Evolutionary conservation across 2,888 invertebrate genomes (phyloP).

Genomic region (Acheta domesticus): DNA sequence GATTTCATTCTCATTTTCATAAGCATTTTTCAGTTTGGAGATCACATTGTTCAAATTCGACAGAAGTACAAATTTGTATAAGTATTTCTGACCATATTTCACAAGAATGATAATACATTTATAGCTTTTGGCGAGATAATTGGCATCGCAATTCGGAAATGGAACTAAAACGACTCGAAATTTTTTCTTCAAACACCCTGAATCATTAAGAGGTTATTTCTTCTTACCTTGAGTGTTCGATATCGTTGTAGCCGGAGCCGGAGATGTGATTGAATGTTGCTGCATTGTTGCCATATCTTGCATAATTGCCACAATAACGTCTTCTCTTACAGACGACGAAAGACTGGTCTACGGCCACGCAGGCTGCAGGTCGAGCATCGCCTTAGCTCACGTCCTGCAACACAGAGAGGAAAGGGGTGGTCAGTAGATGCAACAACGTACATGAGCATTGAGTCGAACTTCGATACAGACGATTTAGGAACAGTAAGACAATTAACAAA

Average conservation of each 20-base stretch:
- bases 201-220: too few relatives aligned
- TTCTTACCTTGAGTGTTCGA: conserved; percentile 19
- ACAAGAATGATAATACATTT: too few relatives aligned
- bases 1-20: too few relatives aligned
- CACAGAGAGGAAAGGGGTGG: background rate
- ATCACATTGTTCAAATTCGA: too few relatives aligned
- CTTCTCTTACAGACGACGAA: background rate
- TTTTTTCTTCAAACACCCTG: too few relatives aligned
- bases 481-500: background rate
- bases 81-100: too few relatives aligned
- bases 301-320: conserved; percentile 29
- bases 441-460: background rate
- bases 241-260: conserved; percentile 31
- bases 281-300: conserved; percentile 38
- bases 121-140: too few relatives aligned
- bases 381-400: background rate
- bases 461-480: background rate
- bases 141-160: too few relatives aligned
- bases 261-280: conserved; percentile 33
- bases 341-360: background rate
- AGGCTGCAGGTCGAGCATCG: background rate
- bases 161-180: too few relatives aligned
- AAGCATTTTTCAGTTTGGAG: too few relatives aligned
- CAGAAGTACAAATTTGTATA: too few relatives aligned
- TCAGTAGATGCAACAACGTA: background rate